phyloP scores from a whole-genome alignment of 2,797 vertebrate species.

The Molossus alvarezi region DNA sequence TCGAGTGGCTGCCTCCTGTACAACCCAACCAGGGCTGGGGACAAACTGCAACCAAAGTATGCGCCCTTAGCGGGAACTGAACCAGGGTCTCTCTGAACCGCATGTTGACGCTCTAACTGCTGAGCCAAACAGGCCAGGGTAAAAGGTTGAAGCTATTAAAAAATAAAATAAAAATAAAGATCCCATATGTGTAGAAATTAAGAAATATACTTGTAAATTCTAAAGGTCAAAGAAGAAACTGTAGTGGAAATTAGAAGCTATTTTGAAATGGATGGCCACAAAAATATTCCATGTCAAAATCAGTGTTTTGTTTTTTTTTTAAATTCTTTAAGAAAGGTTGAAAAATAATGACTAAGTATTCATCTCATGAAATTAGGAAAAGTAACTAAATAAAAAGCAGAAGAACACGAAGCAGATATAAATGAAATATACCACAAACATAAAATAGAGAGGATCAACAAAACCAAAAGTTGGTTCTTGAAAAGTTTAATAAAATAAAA shows the following conservation, averaged over 20 bases:
- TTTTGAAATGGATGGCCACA: constrained; percentile 43
- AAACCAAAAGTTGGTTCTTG: constrained; percentile 15
- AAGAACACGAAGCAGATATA: constrained; percentile 30
- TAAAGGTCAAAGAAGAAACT: constrained; percentile 30
- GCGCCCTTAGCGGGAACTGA: too few relatives aligned
- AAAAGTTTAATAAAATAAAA: constrained; percentile 14
- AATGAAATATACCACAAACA: neutral
- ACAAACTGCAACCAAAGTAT: too few relatives aligned
- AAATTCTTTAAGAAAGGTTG: neutral
- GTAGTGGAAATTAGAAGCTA: neutral
- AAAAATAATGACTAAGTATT: neutral
- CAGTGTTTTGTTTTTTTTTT: neutral
- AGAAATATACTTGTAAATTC: constrained; percentile 1
- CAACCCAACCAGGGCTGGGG: too few relatives aligned
- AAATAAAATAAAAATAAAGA: neutral
- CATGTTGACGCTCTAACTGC: too few relatives aligned
- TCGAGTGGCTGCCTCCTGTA: neutral
- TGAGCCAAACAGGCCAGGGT: too few relatives aligned
- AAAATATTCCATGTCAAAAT: constrained; percentile 51
- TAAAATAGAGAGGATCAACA: neutral
- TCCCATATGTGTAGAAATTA: neutral
- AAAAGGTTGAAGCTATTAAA: neutral
- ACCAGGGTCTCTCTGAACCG: too few relatives aligned
- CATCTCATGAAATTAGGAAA: neutral
- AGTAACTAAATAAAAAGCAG: neutral